Evolutionary conservation across 2,888 invertebrate genomes (phyloP), one percentile per base, ranked within the genome.

Genomic region (Lasioglossum vierecki): DNA sequence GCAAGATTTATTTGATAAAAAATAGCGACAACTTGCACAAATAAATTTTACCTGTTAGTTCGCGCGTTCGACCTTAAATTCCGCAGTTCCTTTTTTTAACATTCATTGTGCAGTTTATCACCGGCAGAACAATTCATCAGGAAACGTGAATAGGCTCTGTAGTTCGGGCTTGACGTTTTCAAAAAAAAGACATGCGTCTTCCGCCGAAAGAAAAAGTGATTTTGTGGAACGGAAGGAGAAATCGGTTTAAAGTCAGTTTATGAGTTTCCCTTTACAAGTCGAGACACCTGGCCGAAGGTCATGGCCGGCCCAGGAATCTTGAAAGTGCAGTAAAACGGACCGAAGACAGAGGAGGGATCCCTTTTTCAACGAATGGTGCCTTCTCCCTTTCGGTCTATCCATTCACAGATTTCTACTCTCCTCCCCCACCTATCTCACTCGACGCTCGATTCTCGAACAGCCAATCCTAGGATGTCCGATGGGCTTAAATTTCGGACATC

Each of bases 251-350:
- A 91, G 90, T 91, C 88, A 90, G 90, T 91, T 90, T 91, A 89
- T 88, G 90, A 91, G 92, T 92, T 92, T 92, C 91, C 91, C 90
- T 91, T 91, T 91, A 87, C 88, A 79, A 78, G 82, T 82, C 84
- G 88, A 82, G 88, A 93, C 94, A 94, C 94, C 94, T 94, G 94
- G 94, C 88, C 92, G 91, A 91, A 90, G 91, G 88, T 87, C 91
- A 90, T 93, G 89, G 89, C 84, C 82, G 86, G 89, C 88, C 89
- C 89, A 80, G 91, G 91, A 91, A 92, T 93, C 90, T 91, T 91
- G 86, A 92, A 93, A 92, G 91, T 92, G 93, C 91, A 92, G 92
- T 91, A 93, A 93, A 92, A 92, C 90, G 92, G 92, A 91, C 92
- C 90, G 90, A 91, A 91, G 89, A 91, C 90, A 90, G 85, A 85